Percentiles rank a stretch among this genome's conserved stretches.
Conservation (phyloP, 2,113 vertebrate genomes). For the Oncorhynchus nerka region DNA sequence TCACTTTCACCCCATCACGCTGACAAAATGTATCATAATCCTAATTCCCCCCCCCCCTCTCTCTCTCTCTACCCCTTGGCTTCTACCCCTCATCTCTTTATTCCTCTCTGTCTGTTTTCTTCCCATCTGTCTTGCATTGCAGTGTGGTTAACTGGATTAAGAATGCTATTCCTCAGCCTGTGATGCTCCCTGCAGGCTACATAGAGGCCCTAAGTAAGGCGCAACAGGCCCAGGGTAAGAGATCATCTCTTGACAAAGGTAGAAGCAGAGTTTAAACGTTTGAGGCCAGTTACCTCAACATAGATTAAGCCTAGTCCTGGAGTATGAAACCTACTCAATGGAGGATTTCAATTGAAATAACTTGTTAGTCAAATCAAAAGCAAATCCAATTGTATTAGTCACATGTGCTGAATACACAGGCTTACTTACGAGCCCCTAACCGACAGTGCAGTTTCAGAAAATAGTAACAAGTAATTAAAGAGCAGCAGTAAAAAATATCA, state of each 20-base stretch:
- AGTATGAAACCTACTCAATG: too few relatives aligned
- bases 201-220: slow-evolving; percentile 20
- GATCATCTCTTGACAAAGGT: slow-evolving; percentile 70
- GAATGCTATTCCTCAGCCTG: slow-evolving; percentile 70
- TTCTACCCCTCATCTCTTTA: neutral
- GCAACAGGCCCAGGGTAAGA: slow-evolving; percentile 25
- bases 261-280: neutral
- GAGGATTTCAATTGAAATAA: too few relatives aligned
- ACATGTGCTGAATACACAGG: too few relatives aligned
- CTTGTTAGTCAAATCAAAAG: too few relatives aligned
- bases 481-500: too few relatives aligned
- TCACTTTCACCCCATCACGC: neutral
- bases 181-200: slow-evolving; percentile 48
- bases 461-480: too few relatives aligned
- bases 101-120: neutral
- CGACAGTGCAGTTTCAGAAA: too few relatives aligned
- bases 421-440: too few relatives aligned
- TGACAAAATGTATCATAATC: neutral
- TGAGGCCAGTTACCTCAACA: neutral
- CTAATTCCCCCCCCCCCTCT: neutral
- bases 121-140: slow-evolving; percentile 10
- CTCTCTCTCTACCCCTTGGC: neutral
- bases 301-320: too few relatives aligned
- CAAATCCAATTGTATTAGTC: too few relatives aligned
- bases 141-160: slow-evolving; percentile 74